phyloP scores from a whole-genome alignment of 2,797 vertebrate species.

The Epinephelus malabaricus region DNA sequence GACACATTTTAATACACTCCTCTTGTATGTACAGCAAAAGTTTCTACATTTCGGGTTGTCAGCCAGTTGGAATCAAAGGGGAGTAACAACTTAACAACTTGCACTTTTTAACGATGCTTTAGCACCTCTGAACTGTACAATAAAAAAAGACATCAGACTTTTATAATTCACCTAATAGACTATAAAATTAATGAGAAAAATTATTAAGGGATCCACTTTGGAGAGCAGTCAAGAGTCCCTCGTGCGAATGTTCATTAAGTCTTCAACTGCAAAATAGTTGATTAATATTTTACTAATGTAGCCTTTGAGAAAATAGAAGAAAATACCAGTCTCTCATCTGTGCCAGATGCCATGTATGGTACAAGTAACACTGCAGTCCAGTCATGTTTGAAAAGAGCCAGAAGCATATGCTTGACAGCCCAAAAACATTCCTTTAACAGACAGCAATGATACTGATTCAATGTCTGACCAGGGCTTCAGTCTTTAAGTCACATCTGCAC shows the following conservation, averaged over 20 bases:
- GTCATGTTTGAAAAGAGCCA: constrained; percentile 22
- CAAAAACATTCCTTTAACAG: not conserved
- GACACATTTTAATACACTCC: too few species aligned
- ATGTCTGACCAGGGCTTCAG: not conserved
- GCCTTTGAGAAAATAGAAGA: not conserved
- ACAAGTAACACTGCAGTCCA: not conserved
- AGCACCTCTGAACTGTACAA: not conserved
- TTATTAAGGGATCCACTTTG: not conserved
- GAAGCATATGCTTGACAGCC: constrained; percentile 9
- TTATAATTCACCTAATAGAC: not conserved
- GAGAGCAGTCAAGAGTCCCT: not conserved
- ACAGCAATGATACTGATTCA: not conserved
- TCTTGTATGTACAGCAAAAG: not conserved
- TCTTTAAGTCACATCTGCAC: not conserved
- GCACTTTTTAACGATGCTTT: not conserved
- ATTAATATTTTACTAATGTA: not conserved
- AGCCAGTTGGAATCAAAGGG: not conserved
- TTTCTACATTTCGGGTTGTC: not conserved
- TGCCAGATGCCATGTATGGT: not conserved
- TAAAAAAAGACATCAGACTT: not conserved
- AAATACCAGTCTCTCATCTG: not conserved
- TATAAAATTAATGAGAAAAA: constrained; percentile 1
- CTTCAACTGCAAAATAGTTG: not conserved
- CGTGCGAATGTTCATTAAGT: not conserved
- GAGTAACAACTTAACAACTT: not conserved